A percentile compares a stretch with the other conserved stretches of the same genome.
Evolutionary conservation across 2,113 vertebrate species (phyloP).

Genomic region (Scolopax mira): DNA sequence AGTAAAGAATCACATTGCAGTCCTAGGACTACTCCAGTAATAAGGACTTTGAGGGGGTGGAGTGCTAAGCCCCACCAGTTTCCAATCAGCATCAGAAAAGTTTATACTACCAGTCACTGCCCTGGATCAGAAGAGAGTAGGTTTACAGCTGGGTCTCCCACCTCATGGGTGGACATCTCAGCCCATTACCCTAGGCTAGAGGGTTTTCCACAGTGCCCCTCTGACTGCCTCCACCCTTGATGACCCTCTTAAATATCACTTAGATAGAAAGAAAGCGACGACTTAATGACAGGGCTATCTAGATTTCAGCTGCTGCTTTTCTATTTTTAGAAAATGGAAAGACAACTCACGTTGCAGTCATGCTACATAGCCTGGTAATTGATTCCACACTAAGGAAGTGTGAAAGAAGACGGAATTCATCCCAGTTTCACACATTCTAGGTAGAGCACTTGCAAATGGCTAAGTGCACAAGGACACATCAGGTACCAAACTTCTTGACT

Average conservation of each 20-base stretch:
- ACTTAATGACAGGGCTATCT: neutral
- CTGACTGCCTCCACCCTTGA: neutral
- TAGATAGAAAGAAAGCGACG: neutral
- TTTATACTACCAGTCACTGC: neutral
- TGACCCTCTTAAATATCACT: neutral
- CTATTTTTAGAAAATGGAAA: neutral
- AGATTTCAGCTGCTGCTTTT: neutral
- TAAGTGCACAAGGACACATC: neutral
- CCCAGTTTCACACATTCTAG: neutral
- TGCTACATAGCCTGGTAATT: neutral
- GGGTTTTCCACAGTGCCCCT: neutral
- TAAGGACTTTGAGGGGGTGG: neutral
- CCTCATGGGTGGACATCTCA: rapidly evolving
- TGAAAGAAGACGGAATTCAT: neutral
- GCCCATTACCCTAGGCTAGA: neutral
- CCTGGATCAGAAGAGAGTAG: neutral
- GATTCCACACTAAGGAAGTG: neutral
- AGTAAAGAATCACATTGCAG: neutral
- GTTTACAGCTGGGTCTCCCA: neutral
- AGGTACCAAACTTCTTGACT: neutral
- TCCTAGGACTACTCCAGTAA: neutral
- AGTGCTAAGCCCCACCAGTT: neutral
- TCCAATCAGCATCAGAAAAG: neutral
- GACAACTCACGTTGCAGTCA: neutral
- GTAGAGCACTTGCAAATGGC: neutral